These are phyloP conservation scores for Strix uralensis DNA, from an alignment of 2,113 vertebrate species.

Conservation along the genomic window DNA sequence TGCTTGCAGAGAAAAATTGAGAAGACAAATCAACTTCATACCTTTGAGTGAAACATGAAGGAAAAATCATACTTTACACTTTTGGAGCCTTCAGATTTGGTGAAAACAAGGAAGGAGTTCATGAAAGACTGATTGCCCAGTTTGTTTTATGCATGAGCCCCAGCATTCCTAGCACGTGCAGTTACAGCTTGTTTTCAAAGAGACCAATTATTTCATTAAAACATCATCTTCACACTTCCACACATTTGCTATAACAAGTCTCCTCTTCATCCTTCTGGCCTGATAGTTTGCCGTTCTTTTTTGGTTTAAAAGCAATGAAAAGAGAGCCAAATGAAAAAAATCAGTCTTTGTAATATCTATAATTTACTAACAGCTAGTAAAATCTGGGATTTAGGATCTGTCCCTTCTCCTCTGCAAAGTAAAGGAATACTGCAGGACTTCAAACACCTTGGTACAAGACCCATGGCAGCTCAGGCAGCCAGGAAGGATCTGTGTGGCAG, in stretches of 20 bases:
- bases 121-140: slow-evolving; percentile 22
- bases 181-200: slow-evolving; percentile 22
- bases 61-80: neutral
- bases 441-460: neutral
- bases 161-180: neutral
- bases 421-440: neutral
- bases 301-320: neutral
- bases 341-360: neutral
- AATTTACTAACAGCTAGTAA: neutral
- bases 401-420: neutral
- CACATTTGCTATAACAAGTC: neutral
- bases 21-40: neutral
- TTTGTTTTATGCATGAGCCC: slow-evolving; percentile 36
- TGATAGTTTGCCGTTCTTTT: neutral
- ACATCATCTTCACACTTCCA: slow-evolving; percentile 13
- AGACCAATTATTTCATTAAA: slow-evolving; percentile 42
- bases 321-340: neutral
- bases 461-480: neutral
- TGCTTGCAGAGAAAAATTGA: neutral
- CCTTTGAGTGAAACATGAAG: neutral
- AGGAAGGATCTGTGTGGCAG: neutral
- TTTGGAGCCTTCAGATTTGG: neutral
- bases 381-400: neutral
- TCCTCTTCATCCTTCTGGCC: neutral
- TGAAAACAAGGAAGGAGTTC: slow-evolving; percentile 20